Conservation (phyloP, 1,140 invertebrate genomes). For the Microplitis mediator region DNA sequence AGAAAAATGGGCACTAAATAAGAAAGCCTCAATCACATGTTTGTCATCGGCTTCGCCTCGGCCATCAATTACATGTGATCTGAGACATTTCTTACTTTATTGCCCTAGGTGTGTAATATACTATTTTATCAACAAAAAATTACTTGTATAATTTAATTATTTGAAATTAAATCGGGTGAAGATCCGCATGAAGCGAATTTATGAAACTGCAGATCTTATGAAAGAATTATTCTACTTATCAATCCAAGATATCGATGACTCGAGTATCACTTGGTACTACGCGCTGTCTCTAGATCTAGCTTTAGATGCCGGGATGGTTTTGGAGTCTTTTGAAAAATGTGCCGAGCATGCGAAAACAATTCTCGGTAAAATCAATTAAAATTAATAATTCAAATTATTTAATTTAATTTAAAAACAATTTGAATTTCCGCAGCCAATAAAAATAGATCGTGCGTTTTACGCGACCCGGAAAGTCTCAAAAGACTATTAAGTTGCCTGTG, state of each 20-base stretch:
- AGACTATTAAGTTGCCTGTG: slow-evolving; percentile 33
- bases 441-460: slow-evolving; percentile 16
- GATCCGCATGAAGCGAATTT: slow-evolving; percentile 39
- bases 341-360: slow-evolving; percentile 24
- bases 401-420: not conserved
- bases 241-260: slow-evolving; percentile 39
- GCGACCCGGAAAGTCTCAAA: slow-evolving; percentile 35
- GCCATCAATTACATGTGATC: too few species aligned
- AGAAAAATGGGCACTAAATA: too few species aligned
- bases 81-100: too few species aligned
- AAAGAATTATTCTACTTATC: slow-evolving; percentile 30
- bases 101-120: too few species aligned
- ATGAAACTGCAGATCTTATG: slow-evolving; percentile 40
- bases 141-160: too few species aligned
- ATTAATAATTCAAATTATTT: not conserved
- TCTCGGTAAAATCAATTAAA: slow-evolving; percentile 25
- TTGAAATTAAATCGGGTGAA: not conserved
- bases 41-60: too few species aligned
- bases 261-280: slow-evolving; percentile 48
- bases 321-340: slow-evolving; percentile 40
- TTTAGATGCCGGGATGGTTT: slow-evolving; percentile 39
- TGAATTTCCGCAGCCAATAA: not conserved
- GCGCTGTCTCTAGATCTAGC: slow-evolving; percentile 43
- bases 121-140: too few species aligned
- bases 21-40: too few species aligned